Conservation (phyloP, 2,113 vertebrate species). For the Phrynocephalus versicolor region DNA sequence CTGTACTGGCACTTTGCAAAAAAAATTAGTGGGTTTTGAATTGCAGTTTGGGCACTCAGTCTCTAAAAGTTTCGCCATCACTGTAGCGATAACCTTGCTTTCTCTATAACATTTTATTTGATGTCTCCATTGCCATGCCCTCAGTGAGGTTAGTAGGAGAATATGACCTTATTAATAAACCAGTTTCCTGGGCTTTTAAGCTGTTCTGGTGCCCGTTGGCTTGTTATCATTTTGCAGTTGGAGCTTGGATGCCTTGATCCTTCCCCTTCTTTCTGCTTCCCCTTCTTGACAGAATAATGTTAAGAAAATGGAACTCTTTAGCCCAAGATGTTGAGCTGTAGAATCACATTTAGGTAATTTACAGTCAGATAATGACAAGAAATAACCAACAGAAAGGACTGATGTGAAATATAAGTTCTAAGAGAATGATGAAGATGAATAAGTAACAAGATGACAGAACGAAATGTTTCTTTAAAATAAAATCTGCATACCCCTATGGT, state of each 20-base stretch:
- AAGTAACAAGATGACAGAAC: background rate
- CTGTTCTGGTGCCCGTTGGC: background rate
- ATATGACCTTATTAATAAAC: background rate
- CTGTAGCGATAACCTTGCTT: background rate
- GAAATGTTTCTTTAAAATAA: background rate
- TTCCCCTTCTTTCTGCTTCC: background rate
- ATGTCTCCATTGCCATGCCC: rapidly evolving
- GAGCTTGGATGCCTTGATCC: background rate
- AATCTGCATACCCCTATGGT: background rate
- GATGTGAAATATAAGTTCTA: background rate
- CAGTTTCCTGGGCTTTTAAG: background rate
- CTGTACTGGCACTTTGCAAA: no score
- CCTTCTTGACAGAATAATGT: background rate
- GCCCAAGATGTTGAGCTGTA: background rate
- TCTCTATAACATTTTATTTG: rapidly evolving
- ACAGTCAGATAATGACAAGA: background rate
- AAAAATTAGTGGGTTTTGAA: no score
- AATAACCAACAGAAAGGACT: background rate
- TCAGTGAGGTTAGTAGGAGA: background rate
- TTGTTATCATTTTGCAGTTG: conserved; percentile 1
- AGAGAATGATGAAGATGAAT: no score
- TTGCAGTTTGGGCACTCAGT: no score
- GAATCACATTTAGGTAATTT: background rate
- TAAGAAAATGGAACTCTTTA: background rate
- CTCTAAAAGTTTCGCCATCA: no score